A percentile compares a stretch with the other conserved stretches of the same genome.
These are phyloP conservation scores for Amblyjoppa proteus DNA, from an alignment of 2,888 invertebrate genomes.

Conservation along the genomic window DNA sequence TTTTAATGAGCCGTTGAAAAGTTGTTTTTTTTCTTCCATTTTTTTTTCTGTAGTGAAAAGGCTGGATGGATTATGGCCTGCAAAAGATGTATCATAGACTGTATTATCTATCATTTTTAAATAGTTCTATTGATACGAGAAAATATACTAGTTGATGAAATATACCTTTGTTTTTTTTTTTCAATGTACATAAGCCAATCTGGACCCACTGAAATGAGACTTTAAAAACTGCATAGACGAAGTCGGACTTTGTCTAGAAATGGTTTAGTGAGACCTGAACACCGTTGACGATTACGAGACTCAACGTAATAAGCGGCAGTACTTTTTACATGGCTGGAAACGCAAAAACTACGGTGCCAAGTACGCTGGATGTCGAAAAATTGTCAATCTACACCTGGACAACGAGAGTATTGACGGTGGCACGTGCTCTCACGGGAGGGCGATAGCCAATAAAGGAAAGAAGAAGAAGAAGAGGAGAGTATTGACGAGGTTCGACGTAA, in stretches of 20 bases:
- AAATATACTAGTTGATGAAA: conserved; percentile 36
- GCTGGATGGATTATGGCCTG: conserved; percentile 21
- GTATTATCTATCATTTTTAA: conserved; percentile 41
- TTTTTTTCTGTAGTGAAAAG: background rate
- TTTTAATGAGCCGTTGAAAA: conserved; percentile 13
- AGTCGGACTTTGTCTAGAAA: too few species aligned
- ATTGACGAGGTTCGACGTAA: background rate
- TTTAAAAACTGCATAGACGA: too few species aligned
- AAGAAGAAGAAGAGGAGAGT: too few species aligned
- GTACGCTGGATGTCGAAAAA: too few species aligned
- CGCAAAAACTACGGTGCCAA: background rate
- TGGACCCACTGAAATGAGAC: background rate
- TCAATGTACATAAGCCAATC: conserved; percentile 5
- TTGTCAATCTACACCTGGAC: too few species aligned
- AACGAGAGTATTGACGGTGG: too few species aligned
- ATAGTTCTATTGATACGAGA: conserved; percentile 31
- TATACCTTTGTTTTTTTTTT: conserved; percentile 5
- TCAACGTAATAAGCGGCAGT: background rate
- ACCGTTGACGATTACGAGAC: background rate
- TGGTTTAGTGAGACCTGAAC: background rate
- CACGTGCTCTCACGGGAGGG: too few species aligned
- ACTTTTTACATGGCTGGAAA: background rate
- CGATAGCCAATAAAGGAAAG: too few species aligned
- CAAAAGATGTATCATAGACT: conserved; percentile 37
- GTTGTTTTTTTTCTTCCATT: conserved; percentile 23